These are phyloP conservation scores for Strix aluco DNA, from an alignment of 2,113 vertebrate species.

Conservation along the genomic window DNA sequence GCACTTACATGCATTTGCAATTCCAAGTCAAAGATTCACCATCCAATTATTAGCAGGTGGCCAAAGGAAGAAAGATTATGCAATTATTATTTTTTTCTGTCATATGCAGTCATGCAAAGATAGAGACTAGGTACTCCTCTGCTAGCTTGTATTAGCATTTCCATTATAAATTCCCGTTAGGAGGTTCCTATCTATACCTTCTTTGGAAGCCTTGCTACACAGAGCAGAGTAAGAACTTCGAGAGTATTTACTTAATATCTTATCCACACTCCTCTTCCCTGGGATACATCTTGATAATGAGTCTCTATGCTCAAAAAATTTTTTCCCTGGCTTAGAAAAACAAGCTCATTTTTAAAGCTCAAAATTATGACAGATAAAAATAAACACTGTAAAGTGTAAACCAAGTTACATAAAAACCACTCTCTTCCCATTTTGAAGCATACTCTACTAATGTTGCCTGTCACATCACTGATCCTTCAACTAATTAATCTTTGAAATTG, in stretches of 20 bases:
- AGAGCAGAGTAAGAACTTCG: not conserved
- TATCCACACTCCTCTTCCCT: not conserved
- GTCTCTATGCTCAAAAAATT: not conserved
- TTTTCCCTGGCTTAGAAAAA: not conserved
- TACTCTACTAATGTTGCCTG: not conserved
- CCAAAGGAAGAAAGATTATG: not conserved
- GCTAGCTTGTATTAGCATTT: conserved; percentile 7
- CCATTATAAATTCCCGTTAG: not conserved
- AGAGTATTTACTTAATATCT: not conserved
- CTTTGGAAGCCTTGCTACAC: not conserved
- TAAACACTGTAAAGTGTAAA: not conserved
- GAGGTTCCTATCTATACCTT: not conserved
- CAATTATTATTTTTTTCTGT: not conserved
- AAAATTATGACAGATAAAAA: not conserved
- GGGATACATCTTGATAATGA: not conserved
- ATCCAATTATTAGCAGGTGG: not conserved
- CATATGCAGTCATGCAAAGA: not conserved
- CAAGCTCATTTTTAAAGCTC: not conserved
- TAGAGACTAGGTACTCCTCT: not conserved
- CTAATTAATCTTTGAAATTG: conserved; percentile 17
- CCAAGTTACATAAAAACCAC: not conserved
- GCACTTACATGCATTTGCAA: not conserved
- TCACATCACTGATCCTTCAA: not conserved
- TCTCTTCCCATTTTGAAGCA: not conserved
- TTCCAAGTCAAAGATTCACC: not conserved